phyloP scores from a whole-genome alignment of 2,113 vertebrate species.

The Emydocephalus ijimae region DNA sequence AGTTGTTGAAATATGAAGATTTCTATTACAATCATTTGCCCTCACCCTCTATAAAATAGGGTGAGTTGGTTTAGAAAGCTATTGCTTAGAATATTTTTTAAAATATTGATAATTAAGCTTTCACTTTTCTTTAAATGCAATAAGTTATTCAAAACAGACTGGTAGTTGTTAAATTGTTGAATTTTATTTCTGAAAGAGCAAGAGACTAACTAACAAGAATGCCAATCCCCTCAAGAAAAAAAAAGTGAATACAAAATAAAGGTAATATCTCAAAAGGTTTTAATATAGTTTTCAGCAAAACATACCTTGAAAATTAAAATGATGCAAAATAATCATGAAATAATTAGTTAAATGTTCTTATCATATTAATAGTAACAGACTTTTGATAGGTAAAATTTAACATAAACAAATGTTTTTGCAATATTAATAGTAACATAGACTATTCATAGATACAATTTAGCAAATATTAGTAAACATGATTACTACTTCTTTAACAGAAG shows the following conservation, averaged over 20 bases:
- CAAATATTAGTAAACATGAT: conserved; percentile 39
- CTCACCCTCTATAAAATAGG: not conserved
- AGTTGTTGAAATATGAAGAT: not conserved
- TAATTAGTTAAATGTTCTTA: conserved; percentile 8
- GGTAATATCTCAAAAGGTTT: conserved; percentile 57
- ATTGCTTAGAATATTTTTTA: not conserved
- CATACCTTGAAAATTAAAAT: conserved; percentile 58
- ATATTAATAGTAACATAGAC: conserved; percentile 44
- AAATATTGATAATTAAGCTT: not conserved
- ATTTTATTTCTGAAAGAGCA: not conserved
- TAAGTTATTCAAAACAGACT: not conserved
- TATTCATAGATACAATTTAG: conserved; percentile 48
- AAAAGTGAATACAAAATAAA: conserved; percentile 23
- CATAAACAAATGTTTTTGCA: conserved; percentile 35
- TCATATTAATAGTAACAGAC: conserved; percentile 43
- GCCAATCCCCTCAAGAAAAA: not conserved
- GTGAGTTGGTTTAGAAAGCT: not conserved
- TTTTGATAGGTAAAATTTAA: conserved; percentile 49
- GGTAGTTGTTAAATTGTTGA: not conserved
- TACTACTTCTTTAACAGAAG: conserved; percentile 9
- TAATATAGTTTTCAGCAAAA: conserved; percentile 54
- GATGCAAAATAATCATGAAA: conserved; percentile 49
- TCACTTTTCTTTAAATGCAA: not conserved
- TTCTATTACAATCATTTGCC: not conserved
- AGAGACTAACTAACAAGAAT: not conserved